Evolutionary conservation across 2,797 vertebrate species (phyloP).

Genomic region (Anguilla megastoma): DNA sequence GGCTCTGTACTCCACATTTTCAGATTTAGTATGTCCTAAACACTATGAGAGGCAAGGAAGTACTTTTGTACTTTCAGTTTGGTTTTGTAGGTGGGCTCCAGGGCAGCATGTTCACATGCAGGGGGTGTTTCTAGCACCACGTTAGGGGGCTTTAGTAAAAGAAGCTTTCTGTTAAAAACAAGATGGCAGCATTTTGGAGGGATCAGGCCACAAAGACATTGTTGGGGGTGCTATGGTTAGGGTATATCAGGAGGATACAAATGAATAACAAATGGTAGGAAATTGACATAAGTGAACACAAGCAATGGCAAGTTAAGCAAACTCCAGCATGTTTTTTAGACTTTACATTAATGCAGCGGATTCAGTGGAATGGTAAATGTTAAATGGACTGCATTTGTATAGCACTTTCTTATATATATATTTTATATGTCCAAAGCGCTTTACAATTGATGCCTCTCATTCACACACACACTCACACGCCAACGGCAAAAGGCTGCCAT

Average conservation of each 20-base stretch:
- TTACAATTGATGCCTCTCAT: no score
- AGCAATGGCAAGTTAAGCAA: neutral
- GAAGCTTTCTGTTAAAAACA: constrained; percentile 71
- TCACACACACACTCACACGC: no score
- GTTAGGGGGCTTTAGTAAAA: constrained; percentile 68
- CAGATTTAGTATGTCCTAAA: constrained; percentile 55
- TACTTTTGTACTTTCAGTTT: constrained; percentile 68
- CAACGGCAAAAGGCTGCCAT: no score
- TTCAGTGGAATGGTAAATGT: neutral
- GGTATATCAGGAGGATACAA: constrained; percentile 23
- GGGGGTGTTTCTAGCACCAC: constrained; percentile 57
- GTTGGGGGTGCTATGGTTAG: neutral
- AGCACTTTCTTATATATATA: no score
- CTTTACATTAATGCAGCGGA: constrained; percentile 37
- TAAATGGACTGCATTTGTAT: neutral
- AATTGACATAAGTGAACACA: constrained; percentile 8
- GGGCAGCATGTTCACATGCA: constrained; percentile 59
- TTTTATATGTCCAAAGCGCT: no score
- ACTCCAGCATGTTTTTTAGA: constrained; percentile 9
- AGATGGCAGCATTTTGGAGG: constrained; percentile 58
- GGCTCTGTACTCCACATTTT: constrained; percentile 56
- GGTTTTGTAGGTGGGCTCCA: constrained; percentile 58
- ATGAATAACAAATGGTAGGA: neutral
- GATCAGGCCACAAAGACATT: constrained; percentile 40
- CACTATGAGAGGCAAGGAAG: constrained; percentile 56